A percentile compares a stretch with the other conserved stretches of the same genome.
Evolutionary conservation across 2,888 invertebrate species (phyloP).

Genomic region (Boloria selene): DNA sequence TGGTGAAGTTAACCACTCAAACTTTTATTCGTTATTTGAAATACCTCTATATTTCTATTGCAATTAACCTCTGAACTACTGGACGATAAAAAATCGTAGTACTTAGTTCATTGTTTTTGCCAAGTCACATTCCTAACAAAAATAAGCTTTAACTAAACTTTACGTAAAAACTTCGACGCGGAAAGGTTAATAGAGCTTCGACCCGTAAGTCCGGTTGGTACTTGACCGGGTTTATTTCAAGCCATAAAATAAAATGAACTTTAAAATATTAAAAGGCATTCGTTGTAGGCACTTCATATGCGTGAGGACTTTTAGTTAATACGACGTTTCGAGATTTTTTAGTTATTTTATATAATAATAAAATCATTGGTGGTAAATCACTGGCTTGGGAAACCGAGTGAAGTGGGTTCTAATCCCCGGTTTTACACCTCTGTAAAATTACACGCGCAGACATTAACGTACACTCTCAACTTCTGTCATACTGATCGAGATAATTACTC

Average conservation of each 20-base stretch:
- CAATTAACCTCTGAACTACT: neutral
- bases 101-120: conserved; percentile 6
- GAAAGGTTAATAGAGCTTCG: conserved; percentile 32
- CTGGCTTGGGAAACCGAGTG: too few species aligned
- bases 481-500: too few species aligned
- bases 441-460: too few species aligned
- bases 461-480: too few species aligned
- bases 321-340: conserved; percentile 6
- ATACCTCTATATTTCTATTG: neutral
- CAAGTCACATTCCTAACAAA: conserved; percentile 15
- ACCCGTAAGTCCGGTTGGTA: conserved; percentile 42
- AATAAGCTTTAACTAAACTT: conserved; percentile 13
- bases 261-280: conserved; percentile 65
- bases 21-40: neutral
- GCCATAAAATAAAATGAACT: conserved; percentile 68
- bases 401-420: too few species aligned
- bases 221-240: conserved; percentile 55
- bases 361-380: neutral
- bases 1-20: too few species aligned
- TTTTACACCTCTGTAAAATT: too few species aligned
- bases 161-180: conserved; percentile 19
- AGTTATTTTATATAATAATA: neutral
- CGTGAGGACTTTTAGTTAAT: neutral
- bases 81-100: neutral
- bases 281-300: conserved; percentile 39